Evolutionary conservation across 2,888 invertebrate species (phyloP).

Genomic region (Graphium colonna): DNA sequence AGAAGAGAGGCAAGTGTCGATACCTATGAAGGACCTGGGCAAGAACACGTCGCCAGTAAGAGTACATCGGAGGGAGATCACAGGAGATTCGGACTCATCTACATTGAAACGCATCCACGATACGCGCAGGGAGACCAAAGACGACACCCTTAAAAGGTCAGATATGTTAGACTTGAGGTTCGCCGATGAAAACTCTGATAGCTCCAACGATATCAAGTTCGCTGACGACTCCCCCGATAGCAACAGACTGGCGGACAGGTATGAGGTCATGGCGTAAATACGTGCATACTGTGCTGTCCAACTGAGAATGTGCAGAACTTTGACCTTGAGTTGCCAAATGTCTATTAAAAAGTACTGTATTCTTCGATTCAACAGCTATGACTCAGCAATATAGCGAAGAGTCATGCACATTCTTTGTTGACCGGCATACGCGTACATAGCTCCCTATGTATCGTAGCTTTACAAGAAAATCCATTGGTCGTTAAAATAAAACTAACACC

Average conservation of each 20-base stretch:
- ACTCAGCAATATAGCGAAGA: too few relatives aligned
- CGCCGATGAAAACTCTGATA: slow-evolving; percentile 85
- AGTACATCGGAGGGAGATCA: slow-evolving; percentile 56
- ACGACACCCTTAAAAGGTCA: slow-evolving; percentile 76
- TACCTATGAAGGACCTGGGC: slow-evolving; percentile 68
- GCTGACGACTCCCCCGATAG: slow-evolving; percentile 73
- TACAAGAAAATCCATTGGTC: too few relatives aligned
- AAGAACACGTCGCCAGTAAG: slow-evolving; percentile 59
- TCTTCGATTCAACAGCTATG: too few relatives aligned
- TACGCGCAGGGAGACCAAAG: slow-evolving; percentile 80
- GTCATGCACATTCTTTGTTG: too few relatives aligned
- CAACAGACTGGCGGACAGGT: slow-evolving; percentile 63
- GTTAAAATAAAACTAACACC: too few relatives aligned
- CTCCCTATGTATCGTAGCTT: too few relatives aligned
- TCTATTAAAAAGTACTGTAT: too few relatives aligned
- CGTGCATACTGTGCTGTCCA: too few relatives aligned
- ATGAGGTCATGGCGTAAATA: slow-evolving; percentile 57
- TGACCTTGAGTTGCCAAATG: too few relatives aligned
- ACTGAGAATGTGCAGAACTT: too few relatives aligned
- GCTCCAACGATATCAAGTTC: slow-evolving; percentile 70
- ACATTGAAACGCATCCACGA: slow-evolving; percentile 83
- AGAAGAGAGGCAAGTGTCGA: slow-evolving; percentile 48
- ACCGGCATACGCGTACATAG: too few relatives aligned
- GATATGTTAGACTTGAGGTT: slow-evolving; percentile 84
- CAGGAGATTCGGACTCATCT: slow-evolving; percentile 49